Conservation (phyloP, 2,888 invertebrate species). For the Scrobipalpa atriplicella region DNA sequence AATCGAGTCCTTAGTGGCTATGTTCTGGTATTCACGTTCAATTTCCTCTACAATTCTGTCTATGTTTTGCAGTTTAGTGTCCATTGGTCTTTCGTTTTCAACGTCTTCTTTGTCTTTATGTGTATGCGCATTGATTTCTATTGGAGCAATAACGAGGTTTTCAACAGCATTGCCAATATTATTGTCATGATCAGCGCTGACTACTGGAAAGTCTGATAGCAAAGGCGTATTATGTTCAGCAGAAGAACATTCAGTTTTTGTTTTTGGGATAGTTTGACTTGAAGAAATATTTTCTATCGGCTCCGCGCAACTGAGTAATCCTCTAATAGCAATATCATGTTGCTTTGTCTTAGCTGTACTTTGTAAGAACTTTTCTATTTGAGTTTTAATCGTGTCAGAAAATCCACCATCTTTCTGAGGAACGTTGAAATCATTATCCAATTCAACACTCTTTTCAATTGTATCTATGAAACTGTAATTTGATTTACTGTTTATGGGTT, state of each 20-base stretch:
- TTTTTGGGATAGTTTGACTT: neutral
- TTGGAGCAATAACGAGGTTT: neutral
- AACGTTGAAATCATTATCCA: conserved; percentile 44
- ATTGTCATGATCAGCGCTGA: neutral
- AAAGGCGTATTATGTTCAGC: neutral
- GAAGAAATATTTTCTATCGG: neutral
- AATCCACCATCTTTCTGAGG: conserved; percentile 48
- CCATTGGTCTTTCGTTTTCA: neutral
- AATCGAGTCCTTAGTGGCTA: neutral
- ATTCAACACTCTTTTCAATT: conserved; percentile 52
- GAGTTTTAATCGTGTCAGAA: conserved; percentile 58
- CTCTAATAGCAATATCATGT: conserved; percentile 36
- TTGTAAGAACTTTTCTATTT: conserved; percentile 58
- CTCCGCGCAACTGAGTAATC: conserved; percentile 26
- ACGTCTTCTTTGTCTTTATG: neutral
- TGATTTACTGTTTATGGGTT: conserved; percentile 41
- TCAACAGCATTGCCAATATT: neutral
- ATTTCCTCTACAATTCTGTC: conserved; percentile 5
- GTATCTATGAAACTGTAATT: conserved; percentile 63
- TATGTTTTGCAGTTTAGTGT: neutral
- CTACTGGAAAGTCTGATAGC: neutral
- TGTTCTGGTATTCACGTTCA: neutral
- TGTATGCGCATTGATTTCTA: neutral
- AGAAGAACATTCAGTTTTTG: neutral
- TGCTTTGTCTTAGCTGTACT: conserved; percentile 39